Evolutionary conservation across 37 sponge, comb jelly and placozoan genomes (phyloP).

Genomic region (Ianthella basta): DNA sequence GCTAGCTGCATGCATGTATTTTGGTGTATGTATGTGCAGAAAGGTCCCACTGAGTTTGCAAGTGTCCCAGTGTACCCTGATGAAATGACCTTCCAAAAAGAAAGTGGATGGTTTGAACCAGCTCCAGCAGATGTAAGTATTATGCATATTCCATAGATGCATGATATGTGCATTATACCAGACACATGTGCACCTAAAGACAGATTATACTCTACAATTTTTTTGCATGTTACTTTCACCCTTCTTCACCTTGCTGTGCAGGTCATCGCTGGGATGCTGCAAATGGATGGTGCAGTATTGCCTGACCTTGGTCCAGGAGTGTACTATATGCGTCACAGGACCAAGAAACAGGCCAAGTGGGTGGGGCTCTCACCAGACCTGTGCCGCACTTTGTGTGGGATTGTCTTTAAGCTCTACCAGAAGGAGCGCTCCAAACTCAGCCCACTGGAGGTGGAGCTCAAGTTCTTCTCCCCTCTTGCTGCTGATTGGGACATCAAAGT

Average conservation of each 20-base stretch:
- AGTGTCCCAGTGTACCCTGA: no score
- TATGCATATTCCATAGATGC: no score
- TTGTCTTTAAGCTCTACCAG: conserved; percentile 23
- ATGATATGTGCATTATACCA: no score
- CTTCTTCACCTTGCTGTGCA: not conserved
- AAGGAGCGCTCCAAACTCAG: not conserved
- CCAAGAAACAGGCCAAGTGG: conserved; percentile 10
- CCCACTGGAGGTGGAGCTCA: conserved; percentile 21
- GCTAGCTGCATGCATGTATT: no score
- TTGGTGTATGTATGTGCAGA: no score
- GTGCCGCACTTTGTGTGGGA: not conserved
- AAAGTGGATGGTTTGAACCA: no score
- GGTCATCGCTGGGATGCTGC: not conserved
- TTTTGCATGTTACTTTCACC: no score
- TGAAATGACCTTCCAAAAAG: no score
- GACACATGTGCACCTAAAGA: no score
- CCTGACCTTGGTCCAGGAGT: not conserved
- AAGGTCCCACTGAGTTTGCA: no score
- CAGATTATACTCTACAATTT: no score
- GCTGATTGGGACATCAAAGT: conserved; percentile 6
- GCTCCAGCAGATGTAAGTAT: no score
- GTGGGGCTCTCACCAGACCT: not conserved
- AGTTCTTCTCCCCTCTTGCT: conserved; percentile 21
- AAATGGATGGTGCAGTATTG: not conserved
- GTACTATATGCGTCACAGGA: conserved; percentile 12